Conservation (phyloP, 2,888 invertebrate species). For the Drosophila leonis region DNA sequence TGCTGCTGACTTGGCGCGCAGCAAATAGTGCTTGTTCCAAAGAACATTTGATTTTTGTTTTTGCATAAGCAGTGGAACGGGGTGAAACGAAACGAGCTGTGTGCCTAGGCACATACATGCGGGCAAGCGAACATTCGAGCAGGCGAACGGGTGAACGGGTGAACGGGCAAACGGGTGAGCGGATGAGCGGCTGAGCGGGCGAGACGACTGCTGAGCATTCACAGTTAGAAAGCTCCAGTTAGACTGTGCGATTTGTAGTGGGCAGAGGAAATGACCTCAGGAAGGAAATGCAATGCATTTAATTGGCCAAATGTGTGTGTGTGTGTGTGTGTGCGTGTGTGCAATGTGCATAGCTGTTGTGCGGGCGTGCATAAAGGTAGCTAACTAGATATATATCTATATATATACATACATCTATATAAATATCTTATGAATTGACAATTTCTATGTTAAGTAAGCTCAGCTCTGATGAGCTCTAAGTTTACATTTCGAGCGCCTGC, state of each 20-base stretch:
- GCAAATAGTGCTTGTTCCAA: constrained; percentile 56
- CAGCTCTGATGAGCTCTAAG: background rate
- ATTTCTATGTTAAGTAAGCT: constrained; percentile 6
- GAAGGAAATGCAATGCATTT: constrained; percentile 78
- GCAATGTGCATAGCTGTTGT: background rate
- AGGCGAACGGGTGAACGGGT: constrained; percentile 1
- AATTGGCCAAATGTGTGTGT: constrained; percentile 66
- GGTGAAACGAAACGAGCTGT: constrained; percentile 23
- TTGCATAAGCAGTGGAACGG: constrained; percentile 53
- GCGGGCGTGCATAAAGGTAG: constrained; percentile 1
- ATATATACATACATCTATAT: background rate
- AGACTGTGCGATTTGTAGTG: constrained; percentile 31
- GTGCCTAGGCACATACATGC: constrained; percentile 50
- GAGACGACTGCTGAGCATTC: constrained; percentile 39
- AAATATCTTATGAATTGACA: background rate
- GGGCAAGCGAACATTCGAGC: constrained; percentile 2
- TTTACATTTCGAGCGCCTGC: background rate
- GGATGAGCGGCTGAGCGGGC: background rate
- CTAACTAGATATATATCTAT: background rate
- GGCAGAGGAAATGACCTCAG: constrained; percentile 74
- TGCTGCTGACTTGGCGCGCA: constrained; percentile 66
- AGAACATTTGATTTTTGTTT: constrained; percentile 38
- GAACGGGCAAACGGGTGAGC: constrained; percentile 14
- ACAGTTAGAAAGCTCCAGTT: constrained; percentile 59
- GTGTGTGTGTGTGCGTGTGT: background rate